A percentile compares a stretch with the other conserved stretches of the same genome.
Conservation (phyloP, 2,113 vertebrate species). For the Elephas maximus region DNA sequence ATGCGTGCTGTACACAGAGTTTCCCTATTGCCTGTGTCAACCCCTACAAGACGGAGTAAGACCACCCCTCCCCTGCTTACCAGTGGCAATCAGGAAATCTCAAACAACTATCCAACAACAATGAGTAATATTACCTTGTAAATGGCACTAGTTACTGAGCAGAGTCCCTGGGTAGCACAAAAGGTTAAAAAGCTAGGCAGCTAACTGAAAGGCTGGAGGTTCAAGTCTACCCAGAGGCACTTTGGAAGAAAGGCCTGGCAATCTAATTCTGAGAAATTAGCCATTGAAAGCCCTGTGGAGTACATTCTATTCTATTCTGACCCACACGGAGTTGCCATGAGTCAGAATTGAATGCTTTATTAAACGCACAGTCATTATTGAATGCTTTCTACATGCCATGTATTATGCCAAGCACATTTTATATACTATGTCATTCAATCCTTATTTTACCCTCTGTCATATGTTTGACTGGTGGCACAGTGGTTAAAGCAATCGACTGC, state of each 20-base stretch:
- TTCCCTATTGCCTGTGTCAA: background rate
- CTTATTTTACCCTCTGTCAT: background rate
- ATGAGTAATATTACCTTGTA: background rate
- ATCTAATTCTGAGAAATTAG: background rate
- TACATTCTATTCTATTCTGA: background rate
- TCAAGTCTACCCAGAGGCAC: background rate
- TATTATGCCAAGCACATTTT: background rate
- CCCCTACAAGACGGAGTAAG: background rate
- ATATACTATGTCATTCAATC: background rate
- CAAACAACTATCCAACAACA: background rate
- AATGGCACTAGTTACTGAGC: background rate
- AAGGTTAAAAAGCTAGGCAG: background rate
- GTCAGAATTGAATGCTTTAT: too few species aligned
- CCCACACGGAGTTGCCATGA: background rate
- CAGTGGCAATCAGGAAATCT: background rate
- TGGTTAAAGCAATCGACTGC: too few species aligned
- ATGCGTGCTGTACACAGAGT: fast-evolving
- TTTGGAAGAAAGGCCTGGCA: background rate
- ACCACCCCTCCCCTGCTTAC: background rate
- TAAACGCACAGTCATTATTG: background rate
- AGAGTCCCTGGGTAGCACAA: background rate
- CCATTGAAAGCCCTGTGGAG: background rate
- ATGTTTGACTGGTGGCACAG: too few species aligned
- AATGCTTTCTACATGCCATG: background rate
- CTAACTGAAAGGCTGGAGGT: background rate